Conservation (phyloP, 2,888 invertebrate species). For the Tachina fera region DNA sequence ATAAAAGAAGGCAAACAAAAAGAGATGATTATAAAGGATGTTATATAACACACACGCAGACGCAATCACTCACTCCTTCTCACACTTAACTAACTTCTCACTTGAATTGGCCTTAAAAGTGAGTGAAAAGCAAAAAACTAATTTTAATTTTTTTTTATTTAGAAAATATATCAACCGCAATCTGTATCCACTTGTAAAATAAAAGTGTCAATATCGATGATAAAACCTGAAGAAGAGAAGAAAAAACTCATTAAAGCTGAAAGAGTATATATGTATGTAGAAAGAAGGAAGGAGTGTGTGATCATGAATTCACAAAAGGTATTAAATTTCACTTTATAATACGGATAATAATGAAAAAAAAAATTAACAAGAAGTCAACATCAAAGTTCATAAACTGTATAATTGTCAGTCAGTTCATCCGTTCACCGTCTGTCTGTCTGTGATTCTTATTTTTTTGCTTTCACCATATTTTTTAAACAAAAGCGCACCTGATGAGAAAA, state of each 20-base stretch:
- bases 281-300: constrained; percentile 68
- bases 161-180: constrained; percentile 43
- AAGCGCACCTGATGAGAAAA: constrained; percentile 81
- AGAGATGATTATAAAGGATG: constrained; percentile 55
- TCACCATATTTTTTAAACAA: constrained; percentile 39
- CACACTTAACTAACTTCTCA: constrained; percentile 14
- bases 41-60: constrained; percentile 33
- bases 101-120: background rate
- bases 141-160: constrained; percentile 56
- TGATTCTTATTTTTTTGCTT: constrained; percentile 7
- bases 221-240: constrained; percentile 31
- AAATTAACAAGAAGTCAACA: constrained; percentile 20
- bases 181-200: constrained; percentile 22
- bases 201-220: constrained; percentile 60
- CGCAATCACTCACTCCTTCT: constrained; percentile 27
- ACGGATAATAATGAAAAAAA: constrained; percentile 56
- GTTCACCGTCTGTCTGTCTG: constrained; percentile 27
- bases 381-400: constrained; percentile 52
- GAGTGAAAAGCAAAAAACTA: constrained; percentile 28
- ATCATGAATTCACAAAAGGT: constrained; percentile 79
- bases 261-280: constrained; percentile 15
- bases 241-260: too few relatives aligned
- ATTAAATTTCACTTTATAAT: constrained; percentile 79
- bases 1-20: constrained; percentile 28
- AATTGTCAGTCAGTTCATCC: constrained; percentile 47